Conservation (phyloP, 1,140 invertebrate species). For the Nilaparvata lugens region DNA sequence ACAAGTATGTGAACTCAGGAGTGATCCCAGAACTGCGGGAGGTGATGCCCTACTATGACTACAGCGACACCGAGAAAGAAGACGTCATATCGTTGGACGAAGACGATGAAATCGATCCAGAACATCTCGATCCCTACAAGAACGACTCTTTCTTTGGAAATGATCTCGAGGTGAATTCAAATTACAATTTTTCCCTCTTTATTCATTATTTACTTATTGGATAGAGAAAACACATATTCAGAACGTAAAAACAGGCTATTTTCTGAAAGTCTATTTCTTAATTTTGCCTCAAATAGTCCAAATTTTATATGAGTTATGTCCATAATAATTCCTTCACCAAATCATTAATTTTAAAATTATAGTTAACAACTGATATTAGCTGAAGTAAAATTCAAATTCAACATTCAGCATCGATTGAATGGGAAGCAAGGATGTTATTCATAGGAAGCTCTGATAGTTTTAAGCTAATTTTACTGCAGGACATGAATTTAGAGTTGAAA, state of each 20-base stretch:
- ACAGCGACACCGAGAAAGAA: constrained; percentile 10
- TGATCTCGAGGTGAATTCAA: neutral
- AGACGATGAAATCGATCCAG: neutral
- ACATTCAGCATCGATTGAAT: too few relatives aligned
- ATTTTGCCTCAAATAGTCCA: too few relatives aligned
- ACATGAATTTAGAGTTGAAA: too few relatives aligned
- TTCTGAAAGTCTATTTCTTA: too few relatives aligned
- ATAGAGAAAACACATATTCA: neutral
- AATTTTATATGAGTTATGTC: too few relatives aligned
- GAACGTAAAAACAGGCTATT: neutral
- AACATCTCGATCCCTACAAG: neutral
- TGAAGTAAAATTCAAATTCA: too few relatives aligned
- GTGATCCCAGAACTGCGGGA: constrained; percentile 68
- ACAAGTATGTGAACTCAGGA: constrained; percentile 63
- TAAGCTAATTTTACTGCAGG: too few relatives aligned
- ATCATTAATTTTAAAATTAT: too few relatives aligned
- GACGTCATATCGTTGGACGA: constrained; percentile 1
- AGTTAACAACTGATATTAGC: too few relatives aligned
- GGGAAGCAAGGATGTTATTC: too few relatives aligned
- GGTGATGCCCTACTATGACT: constrained; percentile 44
- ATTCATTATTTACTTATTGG: neutral
- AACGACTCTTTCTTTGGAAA: neutral
- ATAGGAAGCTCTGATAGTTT: too few relatives aligned
- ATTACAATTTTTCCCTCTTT: neutral
- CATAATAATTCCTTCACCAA: too few relatives aligned